Conservation (phyloP, 2,888 invertebrate species). For the Oeneis ivallda region DNA sequence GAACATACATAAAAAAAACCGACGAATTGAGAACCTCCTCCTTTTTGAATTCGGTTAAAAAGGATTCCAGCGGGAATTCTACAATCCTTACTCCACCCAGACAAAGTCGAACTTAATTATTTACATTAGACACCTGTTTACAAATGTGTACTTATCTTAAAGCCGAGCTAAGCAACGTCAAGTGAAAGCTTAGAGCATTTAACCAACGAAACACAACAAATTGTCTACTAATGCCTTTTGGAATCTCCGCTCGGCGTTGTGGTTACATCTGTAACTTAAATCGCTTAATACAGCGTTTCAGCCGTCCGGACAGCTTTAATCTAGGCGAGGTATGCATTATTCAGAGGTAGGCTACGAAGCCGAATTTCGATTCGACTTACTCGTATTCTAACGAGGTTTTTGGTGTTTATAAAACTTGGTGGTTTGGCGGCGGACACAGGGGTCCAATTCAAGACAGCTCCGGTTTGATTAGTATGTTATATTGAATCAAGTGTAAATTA, state of each 20-base stretch:
- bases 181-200: not conserved
- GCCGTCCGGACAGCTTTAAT: slow-evolving; percentile 29
- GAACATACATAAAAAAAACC: too few species aligned
- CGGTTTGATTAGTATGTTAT: too few species aligned
- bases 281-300: slow-evolving; percentile 32
- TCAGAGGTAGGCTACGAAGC: slow-evolving; percentile 25
- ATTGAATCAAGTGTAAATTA: too few species aligned
- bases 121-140: too few species aligned
- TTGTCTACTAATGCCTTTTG: slow-evolving; percentile 12
- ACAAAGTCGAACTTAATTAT: too few species aligned
- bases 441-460: too few species aligned
- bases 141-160: not conserved
- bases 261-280: slow-evolving; percentile 32
- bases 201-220: slow-evolving; percentile 10
- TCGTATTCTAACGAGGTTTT: slow-evolving; percentile 6
- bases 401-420: not conserved
- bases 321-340: slow-evolving; percentile 33
- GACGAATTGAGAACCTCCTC: too few species aligned
- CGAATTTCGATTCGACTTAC: slow-evolving; percentile 17
- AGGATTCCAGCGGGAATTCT: too few species aligned
- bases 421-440: too few species aligned
- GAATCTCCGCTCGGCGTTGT: slow-evolving; percentile 5
- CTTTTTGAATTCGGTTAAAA: too few species aligned
- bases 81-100: too few species aligned
- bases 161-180: slow-evolving; percentile 1